phyloP scores from a whole-genome alignment of 1,140 invertebrate species.

The Eupristina koningsbergeri region DNA sequence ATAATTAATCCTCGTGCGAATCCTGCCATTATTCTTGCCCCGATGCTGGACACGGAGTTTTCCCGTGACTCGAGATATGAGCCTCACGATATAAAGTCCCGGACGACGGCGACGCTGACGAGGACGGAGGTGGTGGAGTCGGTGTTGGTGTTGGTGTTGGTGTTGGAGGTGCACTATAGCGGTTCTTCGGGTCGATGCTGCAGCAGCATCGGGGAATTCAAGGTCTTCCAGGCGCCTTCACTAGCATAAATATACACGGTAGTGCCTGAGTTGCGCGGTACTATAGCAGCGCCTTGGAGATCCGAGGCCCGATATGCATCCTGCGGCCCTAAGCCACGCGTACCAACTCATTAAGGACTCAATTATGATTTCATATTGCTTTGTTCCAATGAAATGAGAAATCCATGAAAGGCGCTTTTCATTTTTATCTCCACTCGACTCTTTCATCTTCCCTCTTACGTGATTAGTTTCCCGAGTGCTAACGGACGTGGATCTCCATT shows the following conservation, averaged over 20 bases:
- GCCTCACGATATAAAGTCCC: not conserved
- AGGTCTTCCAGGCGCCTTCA: slow-evolving; percentile 46
- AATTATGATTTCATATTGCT: slow-evolving; percentile 25
- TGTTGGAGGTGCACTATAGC: not conserved
- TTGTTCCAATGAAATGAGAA: slow-evolving; percentile 4
- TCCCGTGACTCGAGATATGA: not conserved
- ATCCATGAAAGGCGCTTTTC: not conserved
- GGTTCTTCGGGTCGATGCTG: slow-evolving; percentile 47
- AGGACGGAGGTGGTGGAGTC: not conserved
- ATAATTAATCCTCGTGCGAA: not conserved
- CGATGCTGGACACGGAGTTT: not conserved
- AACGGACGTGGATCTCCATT: not conserved
- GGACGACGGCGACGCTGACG: no score
- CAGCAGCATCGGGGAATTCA: slow-evolving; percentile 34
- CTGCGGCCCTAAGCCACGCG: not conserved
- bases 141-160: no score
- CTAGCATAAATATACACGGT: not conserved
- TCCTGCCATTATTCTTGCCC: not conserved
- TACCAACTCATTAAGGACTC: slow-evolving; percentile 10
- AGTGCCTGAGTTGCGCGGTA: not conserved
- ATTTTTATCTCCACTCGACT: not conserved
- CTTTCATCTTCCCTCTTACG: not conserved
- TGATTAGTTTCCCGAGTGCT: not conserved
- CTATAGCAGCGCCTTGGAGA: not conserved
- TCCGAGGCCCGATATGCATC: slow-evolving; percentile 4